Percentiles rank a stretch among this genome's conserved stretches.
Evolutionary conservation across 1,140 invertebrate species (phyloP).

Genomic region (Eulimnadia texana): DNA sequence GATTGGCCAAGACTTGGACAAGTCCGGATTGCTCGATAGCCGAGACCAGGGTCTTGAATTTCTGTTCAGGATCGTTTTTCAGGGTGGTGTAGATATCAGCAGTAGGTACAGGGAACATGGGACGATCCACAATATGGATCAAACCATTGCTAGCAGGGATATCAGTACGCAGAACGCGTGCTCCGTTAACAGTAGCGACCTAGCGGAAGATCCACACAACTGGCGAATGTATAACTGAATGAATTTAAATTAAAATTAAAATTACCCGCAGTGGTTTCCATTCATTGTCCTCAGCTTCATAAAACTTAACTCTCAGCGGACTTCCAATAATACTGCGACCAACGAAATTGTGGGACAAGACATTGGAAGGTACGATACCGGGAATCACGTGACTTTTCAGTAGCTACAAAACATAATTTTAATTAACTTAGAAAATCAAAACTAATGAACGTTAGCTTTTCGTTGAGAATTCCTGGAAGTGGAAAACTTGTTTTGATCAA

Average conservation of each 20-base stretch:
- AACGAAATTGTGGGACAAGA: conserved; percentile 11
- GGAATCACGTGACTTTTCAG: conserved; percentile 17
- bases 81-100: conserved; percentile 17
- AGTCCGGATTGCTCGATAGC: conserved; percentile 17
- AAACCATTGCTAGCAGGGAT: conserved; percentile 27
- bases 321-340: conserved; percentile 14
- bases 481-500: no score
- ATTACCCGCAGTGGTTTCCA: conserved; percentile 18
- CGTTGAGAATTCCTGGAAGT: no score
- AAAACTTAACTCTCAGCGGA: conserved; percentile 20
- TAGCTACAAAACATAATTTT: conserved; percentile 12
- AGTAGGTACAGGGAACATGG: conserved; percentile 26
- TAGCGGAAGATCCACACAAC: conserved; percentile 11
- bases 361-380: conserved; percentile 5
- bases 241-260: not conserved
- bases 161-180: conserved; percentile 24
- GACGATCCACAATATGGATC: conserved; percentile 29
- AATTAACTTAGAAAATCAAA: not conserved
- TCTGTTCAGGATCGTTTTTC: conserved; percentile 11
- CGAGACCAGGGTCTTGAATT: conserved; percentile 15
- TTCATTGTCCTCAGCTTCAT: conserved; percentile 17
- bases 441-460: no score
- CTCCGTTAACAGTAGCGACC: conserved; percentile 30
- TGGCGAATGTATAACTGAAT: not conserved
- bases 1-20: conserved; percentile 9